A percentile compares a stretch with the other conserved stretches of the same genome.
Evolutionary conservation across 2,797 vertebrate species (phyloP).

Genomic region (Kryptopterus vitreolus): DNA sequence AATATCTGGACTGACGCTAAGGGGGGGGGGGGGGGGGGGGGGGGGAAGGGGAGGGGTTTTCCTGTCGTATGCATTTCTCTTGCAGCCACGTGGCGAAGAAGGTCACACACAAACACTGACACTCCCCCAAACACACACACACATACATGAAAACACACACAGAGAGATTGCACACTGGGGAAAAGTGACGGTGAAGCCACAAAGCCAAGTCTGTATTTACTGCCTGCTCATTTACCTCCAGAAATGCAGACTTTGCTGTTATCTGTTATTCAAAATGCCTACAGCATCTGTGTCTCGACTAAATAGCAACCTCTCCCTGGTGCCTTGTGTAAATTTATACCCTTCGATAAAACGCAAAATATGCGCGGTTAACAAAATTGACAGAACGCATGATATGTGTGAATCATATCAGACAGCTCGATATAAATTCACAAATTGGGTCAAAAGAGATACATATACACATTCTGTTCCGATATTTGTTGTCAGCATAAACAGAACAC

Average conservation of each 20-base stretch:
- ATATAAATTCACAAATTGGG: constrained; percentile 21
- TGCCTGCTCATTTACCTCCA: constrained; percentile 59
- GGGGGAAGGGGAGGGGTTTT: constrained; percentile 11
- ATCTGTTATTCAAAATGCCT: constrained; percentile 64
- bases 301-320: constrained; percentile 57
- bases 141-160: neutral
- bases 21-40: constrained; percentile 8
- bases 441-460: neutral
- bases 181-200: constrained; percentile 51
- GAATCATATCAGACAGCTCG: neutral
- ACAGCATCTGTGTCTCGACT: constrained; percentile 38
- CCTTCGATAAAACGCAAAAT: constrained; percentile 34
- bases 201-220: constrained; percentile 62
- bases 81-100: constrained; percentile 34
- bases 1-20: neutral
- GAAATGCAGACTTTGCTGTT: constrained; percentile 59
- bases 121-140: too few relatives aligned
- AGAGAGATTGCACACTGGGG: constrained; percentile 16
- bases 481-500: neutral
- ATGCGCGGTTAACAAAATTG: neutral
- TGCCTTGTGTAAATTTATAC: constrained; percentile 34
- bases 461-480: neutral
- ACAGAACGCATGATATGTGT: neutral
- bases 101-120: constrained; percentile 24
- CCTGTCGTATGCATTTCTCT: constrained; percentile 26